Conservation (phyloP, 64 coral and sea anemone species). For the Exaiptasia diaphana region DNA sequence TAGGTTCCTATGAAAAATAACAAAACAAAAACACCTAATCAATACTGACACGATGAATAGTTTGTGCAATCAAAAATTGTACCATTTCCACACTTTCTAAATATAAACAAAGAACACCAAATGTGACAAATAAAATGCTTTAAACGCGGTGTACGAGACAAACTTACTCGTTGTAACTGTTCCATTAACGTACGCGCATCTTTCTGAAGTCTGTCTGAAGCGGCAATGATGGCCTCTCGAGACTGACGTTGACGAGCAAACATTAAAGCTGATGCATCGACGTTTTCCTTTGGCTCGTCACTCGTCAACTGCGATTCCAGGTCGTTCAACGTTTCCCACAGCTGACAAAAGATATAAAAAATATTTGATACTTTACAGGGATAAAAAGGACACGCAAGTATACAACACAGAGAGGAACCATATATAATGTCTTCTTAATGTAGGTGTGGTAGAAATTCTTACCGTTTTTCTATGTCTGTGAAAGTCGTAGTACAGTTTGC, state of each 20-base stretch:
- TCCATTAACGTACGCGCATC: conserved; percentile 72
- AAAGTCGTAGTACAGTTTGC: conserved; percentile 89
- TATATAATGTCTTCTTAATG: too few relatives aligned
- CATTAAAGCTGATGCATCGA: conserved; percentile 75
- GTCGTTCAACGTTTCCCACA: conserved; percentile 73
- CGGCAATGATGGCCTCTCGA: conserved; percentile 73
- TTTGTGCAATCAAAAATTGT: too few relatives aligned
- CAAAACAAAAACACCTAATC: neutral
- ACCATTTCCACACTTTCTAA: neutral
- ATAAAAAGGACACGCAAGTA: neutral
- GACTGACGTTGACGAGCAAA: conserved; percentile 75
- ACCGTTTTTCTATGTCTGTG: conserved; percentile 80
- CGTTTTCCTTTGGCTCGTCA: conserved; percentile 95
- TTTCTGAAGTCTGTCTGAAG: conserved; percentile 87
- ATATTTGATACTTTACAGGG: neutral
- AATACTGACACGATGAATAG: neutral
- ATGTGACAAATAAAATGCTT: neutral
- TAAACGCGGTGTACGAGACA: neutral
- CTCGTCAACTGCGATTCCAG: conserved; percentile 84
- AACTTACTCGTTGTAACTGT: conserved; percentile 66
- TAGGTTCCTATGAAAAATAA: conserved; percentile 56
- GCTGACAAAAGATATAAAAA: conserved; percentile 32
- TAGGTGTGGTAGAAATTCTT: neutral
- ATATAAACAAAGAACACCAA: neutral
- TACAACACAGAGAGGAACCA: too few relatives aligned